phyloP scores from a whole-genome alignment of 2,113 vertebrate species.

The Nicator chloris region DNA sequence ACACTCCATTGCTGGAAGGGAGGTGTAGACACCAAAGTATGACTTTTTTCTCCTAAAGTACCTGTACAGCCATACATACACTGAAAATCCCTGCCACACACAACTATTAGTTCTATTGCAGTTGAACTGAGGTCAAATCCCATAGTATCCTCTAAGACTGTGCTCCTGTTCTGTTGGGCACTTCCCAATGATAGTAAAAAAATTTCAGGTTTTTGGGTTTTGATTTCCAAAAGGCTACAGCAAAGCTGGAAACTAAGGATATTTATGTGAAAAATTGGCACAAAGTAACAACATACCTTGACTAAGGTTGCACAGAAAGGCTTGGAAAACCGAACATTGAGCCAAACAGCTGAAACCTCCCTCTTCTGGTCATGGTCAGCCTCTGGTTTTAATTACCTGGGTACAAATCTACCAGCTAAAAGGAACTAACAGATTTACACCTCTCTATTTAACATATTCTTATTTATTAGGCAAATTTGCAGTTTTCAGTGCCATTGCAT shows the following conservation, averaged over 20 bases:
- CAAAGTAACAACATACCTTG: neutral
- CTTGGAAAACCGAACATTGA: neutral
- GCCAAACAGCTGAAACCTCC: neutral
- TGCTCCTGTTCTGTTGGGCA: neutral
- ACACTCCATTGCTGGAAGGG: neutral
- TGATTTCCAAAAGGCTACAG: neutral
- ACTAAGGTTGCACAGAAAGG: neutral
- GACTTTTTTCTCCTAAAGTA: neutral
- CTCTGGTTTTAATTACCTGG: neutral
- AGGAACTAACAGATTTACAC: neutral
- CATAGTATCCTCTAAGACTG: neutral
- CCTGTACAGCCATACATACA: neutral
- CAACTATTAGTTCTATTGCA: neutral
- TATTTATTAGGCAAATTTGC: neutral
- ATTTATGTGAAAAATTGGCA: neutral
- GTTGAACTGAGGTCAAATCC: neutral
- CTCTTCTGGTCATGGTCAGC: neutral
- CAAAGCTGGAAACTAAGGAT: neutral
- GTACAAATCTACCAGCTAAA: neutral
- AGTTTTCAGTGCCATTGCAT: neutral
- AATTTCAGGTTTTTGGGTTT: accelerated
- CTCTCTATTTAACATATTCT: neutral
- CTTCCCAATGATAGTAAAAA: neutral
- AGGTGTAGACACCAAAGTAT: neutral
- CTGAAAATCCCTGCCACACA: neutral